Percentiles rank a stretch among this genome's conserved stretches.
Conservation (phyloP, 1,140 invertebrate genomes). For the Dendrolimus punctatus region DNA sequence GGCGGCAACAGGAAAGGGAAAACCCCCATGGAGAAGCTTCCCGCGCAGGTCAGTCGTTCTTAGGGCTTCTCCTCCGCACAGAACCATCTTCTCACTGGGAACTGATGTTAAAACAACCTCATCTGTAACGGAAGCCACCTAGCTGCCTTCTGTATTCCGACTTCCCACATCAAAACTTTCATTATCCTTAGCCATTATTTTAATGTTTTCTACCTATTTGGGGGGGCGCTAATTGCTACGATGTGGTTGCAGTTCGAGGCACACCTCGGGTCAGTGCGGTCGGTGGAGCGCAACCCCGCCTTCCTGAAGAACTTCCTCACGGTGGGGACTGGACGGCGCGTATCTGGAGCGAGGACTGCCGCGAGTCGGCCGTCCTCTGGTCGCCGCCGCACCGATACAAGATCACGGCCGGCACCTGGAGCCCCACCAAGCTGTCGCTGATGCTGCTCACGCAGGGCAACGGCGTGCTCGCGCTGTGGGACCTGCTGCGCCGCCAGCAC, state of each 20-base stretch:
- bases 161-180: no score
- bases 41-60: conserved; percentile 65
- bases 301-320: conserved; percentile 93
- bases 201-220: no score
- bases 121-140: no score
- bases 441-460: conserved; percentile 89
- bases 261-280: conserved; percentile 87
- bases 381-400: conserved; percentile 82
- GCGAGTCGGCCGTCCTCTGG: conserved; percentile 90
- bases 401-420: conserved; percentile 89
- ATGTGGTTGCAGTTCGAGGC: conserved; percentile 83
- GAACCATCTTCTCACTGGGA: no score
- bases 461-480: conserved; percentile 91
- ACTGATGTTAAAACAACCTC: no score
- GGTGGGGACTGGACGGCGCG: conserved; percentile 92
- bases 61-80: no score
- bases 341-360: conserved; percentile 93
- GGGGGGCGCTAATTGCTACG: no score
- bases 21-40: conserved; percentile 84
- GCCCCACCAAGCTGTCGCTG: conserved; percentile 86
- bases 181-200: no score
- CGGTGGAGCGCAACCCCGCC: conserved; percentile 87
- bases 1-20: conserved; percentile 88
- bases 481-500: conserved; percentile 90
- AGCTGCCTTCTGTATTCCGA: no score